Evolutionary conservation across 2,888 invertebrate species (phyloP), one percentile per base, ranked within the genome.

Genomic region (Leuctra nigra): DNA sequence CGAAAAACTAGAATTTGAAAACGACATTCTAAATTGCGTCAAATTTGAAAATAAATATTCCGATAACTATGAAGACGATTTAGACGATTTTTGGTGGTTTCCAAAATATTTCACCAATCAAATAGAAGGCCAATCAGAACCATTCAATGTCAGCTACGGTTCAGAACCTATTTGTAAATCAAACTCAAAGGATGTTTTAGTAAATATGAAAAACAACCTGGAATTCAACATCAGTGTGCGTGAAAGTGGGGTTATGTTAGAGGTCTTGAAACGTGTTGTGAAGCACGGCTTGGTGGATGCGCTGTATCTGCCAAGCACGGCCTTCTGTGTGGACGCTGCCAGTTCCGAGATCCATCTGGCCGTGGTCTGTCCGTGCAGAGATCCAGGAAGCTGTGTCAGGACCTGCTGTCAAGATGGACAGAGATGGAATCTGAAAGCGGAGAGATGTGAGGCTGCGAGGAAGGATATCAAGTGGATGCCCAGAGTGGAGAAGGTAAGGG

Each of bases 351-450:
- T 35, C 16, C 20, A 20, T 9, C 20, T 20, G 4, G 50, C 22
- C 13, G 7, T 50, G 33, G 7, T 50, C 35, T 50, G 50, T 18
- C 50, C 50, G 33, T 50, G 50, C 29, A n/a, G n/a, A n/a, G 33
- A 1, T 4, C 4, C 14, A 18, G 36, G 33, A 22, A 16, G 20
- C 20, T 50, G 50, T 33, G 50, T 50, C 20, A 6, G 50, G 22
- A 50, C 14, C 6, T 50, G 50, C 33, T 50, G 50, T 13, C 20
- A 7, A 9, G 33, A 14, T 9, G 18, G 33, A 18, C 20, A 35
- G 4, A 35, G 18, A n/a, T 50, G 7, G 35, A 50, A 50, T 18
- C 20, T 2, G 20, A 35, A 33, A 9, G 16, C 4, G 2, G 20
- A 18, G 16, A 14, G 16, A 20, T 50, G 50, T 13, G 4, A 18